These are phyloP conservation scores for Nephrotoma appendiculata DNA, from an alignment of 2,888 invertebrate species.

Conservation along the genomic window DNA sequence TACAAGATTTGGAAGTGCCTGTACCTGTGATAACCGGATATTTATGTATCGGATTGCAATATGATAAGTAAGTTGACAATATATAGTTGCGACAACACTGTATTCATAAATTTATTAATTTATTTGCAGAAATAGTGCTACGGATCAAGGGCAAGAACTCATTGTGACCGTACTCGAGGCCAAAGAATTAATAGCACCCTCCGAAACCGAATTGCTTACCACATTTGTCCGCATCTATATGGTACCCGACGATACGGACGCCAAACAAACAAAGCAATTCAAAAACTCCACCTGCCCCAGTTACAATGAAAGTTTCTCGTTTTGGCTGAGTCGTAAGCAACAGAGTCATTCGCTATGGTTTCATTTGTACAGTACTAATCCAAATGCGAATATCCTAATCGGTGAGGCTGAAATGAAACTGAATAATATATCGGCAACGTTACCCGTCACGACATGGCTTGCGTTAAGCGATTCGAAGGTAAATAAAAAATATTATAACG, in stretches of 20 bases:
- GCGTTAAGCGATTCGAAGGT: slow-evolving; percentile 58
- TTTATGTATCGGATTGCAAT: slow-evolving; percentile 60
- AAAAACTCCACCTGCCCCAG: slow-evolving; percentile 53
- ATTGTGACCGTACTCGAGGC: slow-evolving; percentile 60
- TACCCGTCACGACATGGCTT: slow-evolving; percentile 65
- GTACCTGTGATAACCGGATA: slow-evolving; percentile 57
- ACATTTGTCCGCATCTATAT: slow-evolving; percentile 63
- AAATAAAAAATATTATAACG: slow-evolving; percentile 48
- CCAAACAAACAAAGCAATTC: slow-evolving; percentile 52
- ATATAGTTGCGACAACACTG: background rate
- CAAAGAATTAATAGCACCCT: slow-evolving; percentile 49
- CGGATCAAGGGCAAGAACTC: slow-evolving; percentile 27
- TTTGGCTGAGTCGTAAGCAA: slow-evolving; percentile 43
- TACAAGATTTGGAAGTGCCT: slow-evolving; percentile 53
- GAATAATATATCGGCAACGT: slow-evolving; percentile 42
- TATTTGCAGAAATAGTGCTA: slow-evolving; percentile 20
- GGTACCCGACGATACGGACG: slow-evolving; percentile 51
- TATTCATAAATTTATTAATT: background rate
- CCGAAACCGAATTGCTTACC: slow-evolving; percentile 44
- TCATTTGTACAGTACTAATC: slow-evolving; percentile 50
- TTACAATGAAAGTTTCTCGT: slow-evolving; percentile 64
- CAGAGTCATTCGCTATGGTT: slow-evolving; percentile 45
- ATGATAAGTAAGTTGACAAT: slow-evolving; percentile 47
- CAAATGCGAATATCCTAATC: slow-evolving; percentile 41
- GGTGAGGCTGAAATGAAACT: slow-evolving; percentile 56